Evolutionary conservation across 2,888 invertebrate species (phyloP).

Genomic region (Slavum lentiscoides): DNA sequence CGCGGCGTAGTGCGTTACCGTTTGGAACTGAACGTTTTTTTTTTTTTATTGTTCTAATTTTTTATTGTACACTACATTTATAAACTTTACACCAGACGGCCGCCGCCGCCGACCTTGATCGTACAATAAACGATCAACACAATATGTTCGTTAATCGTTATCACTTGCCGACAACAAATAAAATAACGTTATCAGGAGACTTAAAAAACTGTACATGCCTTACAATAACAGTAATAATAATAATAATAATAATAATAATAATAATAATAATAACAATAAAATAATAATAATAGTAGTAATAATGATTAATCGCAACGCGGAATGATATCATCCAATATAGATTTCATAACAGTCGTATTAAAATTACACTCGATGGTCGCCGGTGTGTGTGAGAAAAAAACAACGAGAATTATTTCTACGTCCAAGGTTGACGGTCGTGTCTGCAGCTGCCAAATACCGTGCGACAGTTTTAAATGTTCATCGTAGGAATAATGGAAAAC

Average conservation of each 20-base stretch:
- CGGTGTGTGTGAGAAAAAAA: background rate
- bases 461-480: background rate
- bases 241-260: too few relatives aligned
- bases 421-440: constrained; percentile 16
- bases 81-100: too few relatives aligned
- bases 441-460: constrained; percentile 36
- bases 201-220: background rate
- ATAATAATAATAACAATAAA: background rate
- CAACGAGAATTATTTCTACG: constrained; percentile 12
- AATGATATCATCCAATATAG: too few relatives aligned
- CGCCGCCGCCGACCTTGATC: too few relatives aligned
- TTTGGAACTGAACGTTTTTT: too few relatives aligned
- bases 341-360: background rate
- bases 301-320: too few relatives aligned
- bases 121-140: background rate
- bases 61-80: too few relatives aligned
- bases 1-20: too few relatives aligned
- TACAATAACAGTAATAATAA: too few relatives aligned
- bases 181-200: too few relatives aligned
- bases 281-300: background rate
- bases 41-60: too few relatives aligned
- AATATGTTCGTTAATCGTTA: constrained; percentile 2
- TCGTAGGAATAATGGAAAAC: constrained; percentile 13
- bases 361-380: background rate
- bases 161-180: background rate